Conservation (phyloP, 2,797 vertebrate genomes). For the Chrosomus eos region DNA sequence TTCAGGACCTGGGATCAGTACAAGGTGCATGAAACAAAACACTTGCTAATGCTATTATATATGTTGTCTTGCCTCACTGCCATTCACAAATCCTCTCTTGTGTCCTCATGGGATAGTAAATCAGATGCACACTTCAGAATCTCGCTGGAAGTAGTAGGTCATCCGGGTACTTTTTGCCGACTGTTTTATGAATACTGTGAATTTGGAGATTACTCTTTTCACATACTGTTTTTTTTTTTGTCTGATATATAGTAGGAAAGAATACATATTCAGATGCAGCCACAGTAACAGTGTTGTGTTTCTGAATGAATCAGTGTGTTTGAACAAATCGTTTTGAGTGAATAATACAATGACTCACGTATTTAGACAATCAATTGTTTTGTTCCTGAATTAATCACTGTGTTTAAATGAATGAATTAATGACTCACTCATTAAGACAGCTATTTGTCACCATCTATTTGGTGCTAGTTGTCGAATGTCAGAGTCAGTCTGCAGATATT, state of each 20-base stretch:
- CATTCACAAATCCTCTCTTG: background rate
- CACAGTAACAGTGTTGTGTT: background rate
- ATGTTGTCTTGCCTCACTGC: background rate
- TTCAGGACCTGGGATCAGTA: conserved; percentile 92
- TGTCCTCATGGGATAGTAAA: background rate
- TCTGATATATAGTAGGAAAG: background rate
- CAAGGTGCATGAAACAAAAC: conserved; percentile 76
- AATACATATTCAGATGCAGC: background rate
- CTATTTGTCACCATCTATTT: background rate
- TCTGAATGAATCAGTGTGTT: background rate
- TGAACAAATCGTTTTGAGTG: background rate
- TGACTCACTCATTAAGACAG: background rate
- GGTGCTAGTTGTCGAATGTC: background rate
- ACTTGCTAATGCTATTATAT: background rate
- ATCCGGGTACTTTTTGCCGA: background rate
- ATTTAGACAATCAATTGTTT: background rate
- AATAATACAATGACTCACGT: background rate
- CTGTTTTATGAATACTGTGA: background rate
- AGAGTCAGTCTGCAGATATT: background rate
- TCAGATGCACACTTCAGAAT: background rate
- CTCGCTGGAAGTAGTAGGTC: too few species aligned
- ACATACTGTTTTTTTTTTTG: too few species aligned
- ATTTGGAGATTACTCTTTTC: background rate
- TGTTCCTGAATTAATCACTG: background rate
- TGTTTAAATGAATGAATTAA: background rate